phyloP scores from a whole-genome alignment of 2,797 vertebrate genomes.

The Mastacembelus armatus region DNA sequence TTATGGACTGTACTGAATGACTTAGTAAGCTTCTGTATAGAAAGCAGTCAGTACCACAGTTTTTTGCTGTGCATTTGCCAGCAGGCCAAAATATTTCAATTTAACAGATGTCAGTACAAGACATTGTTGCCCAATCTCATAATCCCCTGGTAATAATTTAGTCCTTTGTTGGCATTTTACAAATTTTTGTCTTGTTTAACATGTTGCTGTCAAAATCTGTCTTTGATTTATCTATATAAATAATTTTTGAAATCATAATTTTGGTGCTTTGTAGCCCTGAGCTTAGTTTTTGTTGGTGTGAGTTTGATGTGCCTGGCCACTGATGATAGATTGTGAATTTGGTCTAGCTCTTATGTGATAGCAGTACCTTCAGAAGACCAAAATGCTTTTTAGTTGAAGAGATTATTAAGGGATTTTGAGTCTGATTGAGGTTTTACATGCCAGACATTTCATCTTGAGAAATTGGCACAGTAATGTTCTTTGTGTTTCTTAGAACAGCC shows the following conservation, averaged over 20 bases:
- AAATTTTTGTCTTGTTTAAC: constrained; percentile 27
- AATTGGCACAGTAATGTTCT: constrained; percentile 7
- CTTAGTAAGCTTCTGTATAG: not conserved
- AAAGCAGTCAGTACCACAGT: too few relatives aligned
- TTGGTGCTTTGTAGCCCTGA: constrained; percentile 14
- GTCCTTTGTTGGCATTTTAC: constrained; percentile 32
- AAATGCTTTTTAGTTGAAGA: constrained; percentile 13
- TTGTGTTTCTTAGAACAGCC: constrained; percentile 20
- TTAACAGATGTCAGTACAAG: constrained; percentile 34
- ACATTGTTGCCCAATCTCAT: constrained; percentile 38
- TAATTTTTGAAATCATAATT: constrained; percentile 25
- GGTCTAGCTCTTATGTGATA: too few relatives aligned
- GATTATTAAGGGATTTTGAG: constrained; percentile 16
- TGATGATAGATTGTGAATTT: too few relatives aligned
- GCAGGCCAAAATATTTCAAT: constrained; percentile 27
- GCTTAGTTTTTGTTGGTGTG: constrained; percentile 5
- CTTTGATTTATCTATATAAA: constrained; percentile 47
- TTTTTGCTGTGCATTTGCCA: constrained; percentile 17
- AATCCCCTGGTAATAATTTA: constrained; percentile 53
- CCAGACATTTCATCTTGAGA: constrained; percentile 33
- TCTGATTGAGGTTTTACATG: constrained; percentile 27
- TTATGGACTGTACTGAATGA: too few relatives aligned
- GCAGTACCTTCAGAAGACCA: constrained; percentile 9
- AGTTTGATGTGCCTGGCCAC: constrained; percentile 16
- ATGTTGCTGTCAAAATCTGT: constrained; percentile 40